A percentile compares a stretch with the other conserved stretches of the same genome.
phyloP scores from a whole-genome alignment of 2,797 vertebrate species.

The Galago senegalensis region DNA sequence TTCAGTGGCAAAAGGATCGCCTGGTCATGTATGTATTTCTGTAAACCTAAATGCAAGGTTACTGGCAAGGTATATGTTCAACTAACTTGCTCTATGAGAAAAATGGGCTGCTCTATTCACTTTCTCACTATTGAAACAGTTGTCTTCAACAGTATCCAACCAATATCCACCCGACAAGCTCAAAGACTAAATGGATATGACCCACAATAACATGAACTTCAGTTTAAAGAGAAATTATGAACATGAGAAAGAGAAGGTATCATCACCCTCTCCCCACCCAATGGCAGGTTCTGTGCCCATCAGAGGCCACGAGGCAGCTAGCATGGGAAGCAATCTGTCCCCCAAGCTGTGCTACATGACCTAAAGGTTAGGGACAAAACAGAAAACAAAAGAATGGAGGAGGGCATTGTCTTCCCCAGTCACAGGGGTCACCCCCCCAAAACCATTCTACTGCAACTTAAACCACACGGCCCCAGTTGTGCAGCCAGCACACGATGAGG shows the following conservation, averaged over 20 bases:
- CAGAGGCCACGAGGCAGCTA: background rate
- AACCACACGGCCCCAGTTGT: constrained; percentile 17
- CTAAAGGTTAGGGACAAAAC: constrained; percentile 47
- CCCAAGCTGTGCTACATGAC: background rate
- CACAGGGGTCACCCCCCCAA: constrained; percentile 58
- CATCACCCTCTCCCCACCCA: background rate
- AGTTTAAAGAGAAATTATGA: background rate
- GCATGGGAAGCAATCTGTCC: background rate
- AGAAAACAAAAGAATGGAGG: constrained; percentile 58
- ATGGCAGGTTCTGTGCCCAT: background rate
- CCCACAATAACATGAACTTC: background rate
- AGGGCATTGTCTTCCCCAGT: constrained; percentile 68
- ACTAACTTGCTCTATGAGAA: background rate
- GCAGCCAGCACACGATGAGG: constrained; percentile 19
- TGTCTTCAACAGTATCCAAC: background rate
- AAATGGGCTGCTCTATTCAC: background rate
- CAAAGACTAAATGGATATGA: background rate
- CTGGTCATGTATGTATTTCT: background rate
- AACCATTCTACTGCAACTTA: background rate
- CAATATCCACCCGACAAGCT: background rate
- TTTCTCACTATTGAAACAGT: background rate
- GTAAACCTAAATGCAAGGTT: background rate
- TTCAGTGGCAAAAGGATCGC: background rate
- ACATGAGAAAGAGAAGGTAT: background rate
- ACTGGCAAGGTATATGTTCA: background rate